Conservation (phyloP, 2,113 vertebrate genomes). For the Amblyornis subalaris region DNA sequence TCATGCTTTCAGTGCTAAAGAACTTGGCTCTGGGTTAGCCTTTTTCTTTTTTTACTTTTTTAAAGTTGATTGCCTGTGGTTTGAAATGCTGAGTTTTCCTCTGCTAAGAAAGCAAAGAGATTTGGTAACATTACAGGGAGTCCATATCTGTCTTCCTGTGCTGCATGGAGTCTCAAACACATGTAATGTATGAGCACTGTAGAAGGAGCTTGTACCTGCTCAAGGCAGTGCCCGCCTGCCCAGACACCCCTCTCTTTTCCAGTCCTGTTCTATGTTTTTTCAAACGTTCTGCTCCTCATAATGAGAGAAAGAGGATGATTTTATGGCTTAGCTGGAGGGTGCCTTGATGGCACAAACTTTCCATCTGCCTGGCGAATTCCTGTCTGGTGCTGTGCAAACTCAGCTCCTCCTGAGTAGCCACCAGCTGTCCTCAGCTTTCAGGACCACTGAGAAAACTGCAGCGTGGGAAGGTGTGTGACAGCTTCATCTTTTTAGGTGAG, state of each 20-base stretch:
- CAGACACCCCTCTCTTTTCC: neutral
- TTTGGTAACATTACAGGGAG: neutral
- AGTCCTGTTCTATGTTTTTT: neutral
- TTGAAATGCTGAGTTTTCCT: neutral
- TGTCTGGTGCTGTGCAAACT: neutral
- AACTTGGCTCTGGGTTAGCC: neutral
- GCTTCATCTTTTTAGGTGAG: neutral
- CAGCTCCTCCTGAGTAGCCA: neutral
- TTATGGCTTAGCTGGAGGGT: neutral
- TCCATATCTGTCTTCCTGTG: fast-evolving
- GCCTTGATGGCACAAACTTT: neutral
- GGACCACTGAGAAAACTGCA: neutral
- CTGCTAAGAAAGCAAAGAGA: neutral
- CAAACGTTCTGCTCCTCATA: neutral
- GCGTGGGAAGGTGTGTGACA: neutral
- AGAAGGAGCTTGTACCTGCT: neutral
- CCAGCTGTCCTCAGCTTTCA: neutral
- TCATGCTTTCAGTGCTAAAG: neutral
- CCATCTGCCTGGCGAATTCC: neutral
- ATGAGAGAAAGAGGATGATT: neutral
- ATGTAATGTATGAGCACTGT: neutral
- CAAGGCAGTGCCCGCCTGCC: neutral
- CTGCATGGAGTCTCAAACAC: neutral
- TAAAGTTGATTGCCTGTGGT: neutral
- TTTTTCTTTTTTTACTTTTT: neutral